Conservation (phyloP, 2,113 vertebrate genomes). For the Carassius auratus region DNA sequence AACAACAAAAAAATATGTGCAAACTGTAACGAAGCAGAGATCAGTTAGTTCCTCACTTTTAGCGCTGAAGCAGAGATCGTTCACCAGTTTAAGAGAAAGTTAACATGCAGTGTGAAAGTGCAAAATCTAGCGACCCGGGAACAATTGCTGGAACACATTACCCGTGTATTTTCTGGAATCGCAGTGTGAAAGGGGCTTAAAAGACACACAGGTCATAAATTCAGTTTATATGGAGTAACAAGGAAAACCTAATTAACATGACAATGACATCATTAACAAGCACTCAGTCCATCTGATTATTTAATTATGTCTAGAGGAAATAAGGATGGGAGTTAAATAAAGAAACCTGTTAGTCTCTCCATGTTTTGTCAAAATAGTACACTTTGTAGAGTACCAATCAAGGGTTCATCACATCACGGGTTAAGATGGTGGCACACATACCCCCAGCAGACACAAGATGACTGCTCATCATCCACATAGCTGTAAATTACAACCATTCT, state of each 20-base stretch:
- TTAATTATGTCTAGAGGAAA: slow-evolving; percentile 83
- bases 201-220: slow-evolving; percentile 1
- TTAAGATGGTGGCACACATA: slow-evolving; percentile 73
- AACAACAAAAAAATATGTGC: too few relatives aligned
- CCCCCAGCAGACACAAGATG: slow-evolving; percentile 79
- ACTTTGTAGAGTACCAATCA: slow-evolving; percentile 84
- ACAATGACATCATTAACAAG: slow-evolving; percentile 88
- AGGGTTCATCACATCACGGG: slow-evolving; percentile 85
- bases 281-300: slow-evolving; percentile 87
- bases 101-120: too few relatives aligned
- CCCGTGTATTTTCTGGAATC: too few relatives aligned
- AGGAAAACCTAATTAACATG: slow-evolving; percentile 80
- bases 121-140: too few relatives aligned
- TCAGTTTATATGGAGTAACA: slow-evolving; percentile 52
- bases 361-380: slow-evolving; percentile 80
- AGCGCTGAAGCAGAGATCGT: too few relatives aligned
- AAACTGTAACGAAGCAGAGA: too few relatives aligned
- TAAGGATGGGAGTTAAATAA: slow-evolving; percentile 84
- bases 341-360: slow-evolving; percentile 77
- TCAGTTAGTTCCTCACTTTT: too few relatives aligned
- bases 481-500: slow-evolving; percentile 83
- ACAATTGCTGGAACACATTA: too few relatives aligned
- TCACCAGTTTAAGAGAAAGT: too few relatives aligned
- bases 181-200: too few relatives aligned
- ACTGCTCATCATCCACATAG: slow-evolving; percentile 85